Evolutionary conservation across 2,888 invertebrate species (phyloP).

Genomic region (Pediacus dermestoides): DNA sequence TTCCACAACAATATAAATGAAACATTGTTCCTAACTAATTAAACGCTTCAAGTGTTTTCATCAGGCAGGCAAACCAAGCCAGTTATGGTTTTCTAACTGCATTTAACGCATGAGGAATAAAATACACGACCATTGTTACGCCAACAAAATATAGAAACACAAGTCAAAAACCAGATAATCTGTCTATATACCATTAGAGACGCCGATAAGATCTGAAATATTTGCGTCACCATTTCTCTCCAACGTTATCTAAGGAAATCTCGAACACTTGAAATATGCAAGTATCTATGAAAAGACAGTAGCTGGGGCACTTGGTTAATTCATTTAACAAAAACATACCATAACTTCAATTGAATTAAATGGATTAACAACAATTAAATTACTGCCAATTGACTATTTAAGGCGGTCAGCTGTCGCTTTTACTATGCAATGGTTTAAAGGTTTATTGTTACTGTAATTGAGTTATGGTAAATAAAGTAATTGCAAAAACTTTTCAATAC

Average conservation of each 20-base stretch:
- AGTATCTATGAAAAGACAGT: not conserved
- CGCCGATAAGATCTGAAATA: conserved; percentile 13
- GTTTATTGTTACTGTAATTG: conserved; percentile 25
- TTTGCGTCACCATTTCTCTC: conserved; percentile 10
- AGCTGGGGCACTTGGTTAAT: conserved; percentile 10
- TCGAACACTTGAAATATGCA: conserved; percentile 4
- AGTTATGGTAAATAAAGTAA: conserved; percentile 20
- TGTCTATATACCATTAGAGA: conserved; percentile 10
- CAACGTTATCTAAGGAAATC: conserved; percentile 10
- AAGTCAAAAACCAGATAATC: conserved; percentile 6
- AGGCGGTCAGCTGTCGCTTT: conserved; percentile 17
- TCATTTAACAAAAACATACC: conserved; percentile 17
- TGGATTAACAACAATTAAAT: conserved; percentile 30
- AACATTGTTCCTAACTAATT: conserved; percentile 8
- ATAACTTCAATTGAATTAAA: conserved; percentile 27
- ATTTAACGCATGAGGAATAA: conserved; percentile 1
- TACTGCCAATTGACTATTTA: conserved; percentile 29
- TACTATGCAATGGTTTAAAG: conserved; percentile 19
- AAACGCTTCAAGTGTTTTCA: conserved; percentile 3
- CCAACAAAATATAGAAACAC: conserved; percentile 1
- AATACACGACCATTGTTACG: conserved; percentile 1
- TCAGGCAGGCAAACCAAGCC: not conserved
- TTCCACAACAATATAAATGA: not conserved
- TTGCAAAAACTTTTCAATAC: no score
- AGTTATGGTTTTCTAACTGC: conserved; percentile 1